Evolutionary conservation across 64 coral and sea anemone species (phyloP).

Genomic region (Dendrophyllia cribrosa): DNA sequence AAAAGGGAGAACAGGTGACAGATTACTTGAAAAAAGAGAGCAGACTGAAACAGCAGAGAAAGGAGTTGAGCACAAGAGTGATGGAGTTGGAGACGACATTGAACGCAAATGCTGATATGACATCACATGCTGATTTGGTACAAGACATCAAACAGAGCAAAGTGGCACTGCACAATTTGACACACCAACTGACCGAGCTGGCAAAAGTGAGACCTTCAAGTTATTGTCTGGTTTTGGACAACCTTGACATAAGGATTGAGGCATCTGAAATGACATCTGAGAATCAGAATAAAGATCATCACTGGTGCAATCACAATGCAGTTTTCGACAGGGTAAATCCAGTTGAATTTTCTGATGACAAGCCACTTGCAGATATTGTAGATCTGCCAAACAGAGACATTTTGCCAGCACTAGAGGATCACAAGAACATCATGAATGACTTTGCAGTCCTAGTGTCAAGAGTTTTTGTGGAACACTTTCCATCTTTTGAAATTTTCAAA

Average conservation of each 20-base stretch:
- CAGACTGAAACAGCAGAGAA: too few species aligned
- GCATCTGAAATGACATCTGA: slow-evolving; percentile 66
- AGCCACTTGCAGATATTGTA: slow-evolving; percentile 12
- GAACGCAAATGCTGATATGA: too few species aligned
- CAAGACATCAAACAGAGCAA: not conserved
- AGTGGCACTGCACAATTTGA: not conserved
- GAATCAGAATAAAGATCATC: slow-evolving; percentile 59
- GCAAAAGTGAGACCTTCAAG: not conserved
- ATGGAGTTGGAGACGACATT: too few species aligned
- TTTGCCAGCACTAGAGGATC: not conserved
- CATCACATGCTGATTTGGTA: too few species aligned
- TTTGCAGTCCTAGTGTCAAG: not conserved
- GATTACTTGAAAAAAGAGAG: too few species aligned
- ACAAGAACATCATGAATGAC: not conserved
- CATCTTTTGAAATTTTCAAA: slow-evolving; percentile 38
- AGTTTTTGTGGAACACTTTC: slow-evolving; percentile 28
- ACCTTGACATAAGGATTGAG: slow-evolving; percentile 17
- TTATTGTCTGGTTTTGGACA: slow-evolving; percentile 48
- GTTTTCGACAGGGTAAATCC: slow-evolving; percentile 38
- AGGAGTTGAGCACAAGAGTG: not conserved
- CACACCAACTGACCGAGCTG: not conserved
- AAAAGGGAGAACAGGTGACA: not conserved
- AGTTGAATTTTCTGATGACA: slow-evolving; percentile 8
- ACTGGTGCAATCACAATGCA: slow-evolving; percentile 65
- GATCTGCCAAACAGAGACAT: slow-evolving; percentile 37